Base-by-base conservation (phyloP, 2,888 invertebrate species). In the Bhutanitis thaidina region DNA sequence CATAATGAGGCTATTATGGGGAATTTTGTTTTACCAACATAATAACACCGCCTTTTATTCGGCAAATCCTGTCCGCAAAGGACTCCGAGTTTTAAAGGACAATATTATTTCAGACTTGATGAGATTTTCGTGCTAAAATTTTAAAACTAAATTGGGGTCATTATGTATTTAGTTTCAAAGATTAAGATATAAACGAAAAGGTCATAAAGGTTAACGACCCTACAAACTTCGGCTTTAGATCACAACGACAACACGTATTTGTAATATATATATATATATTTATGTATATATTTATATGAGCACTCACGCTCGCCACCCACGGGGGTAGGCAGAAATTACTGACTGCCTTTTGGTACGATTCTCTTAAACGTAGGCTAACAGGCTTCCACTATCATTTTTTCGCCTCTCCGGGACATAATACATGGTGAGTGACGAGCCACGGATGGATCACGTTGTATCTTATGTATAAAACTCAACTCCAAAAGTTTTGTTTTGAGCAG, bases 1-100 rank as follows among this genome's bases (percentile, higher is more conserved):
- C 82, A 87, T 89, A 89, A 89, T 89, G 81, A 88, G 88, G 83
- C 88, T 80, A 89, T 89, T 89, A 89, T 80, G 82, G 80, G 74
- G 88, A 85, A 89, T 89, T 89, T 84, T 86, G 86, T 88, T 89
- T 88, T 87, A 89, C 88, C 86, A 88, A 89, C 88, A 88, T 88
- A 88, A 89, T 89, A 89, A 81, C 85, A 73, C 84, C 82, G 86
- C 75, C 86, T 81, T 82, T 86, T 85, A 87, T 87, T 82, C 85
- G 69, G 68, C 65, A 80, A 77, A 75, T 80, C 81, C 79, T 68
- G 69, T 72, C 76, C 69, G 77, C 69, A 73, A 77, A 84, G 84
- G 85, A 87, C 87, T 82, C 74, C 72, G 77, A 68, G 76, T 77
- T 80, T 71, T 73, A 87, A 87, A 84, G 86, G 88, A 89, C 88